Base-by-base conservation (phyloP, 2,888 invertebrate species). In the Coelinius sp. region DNA sequence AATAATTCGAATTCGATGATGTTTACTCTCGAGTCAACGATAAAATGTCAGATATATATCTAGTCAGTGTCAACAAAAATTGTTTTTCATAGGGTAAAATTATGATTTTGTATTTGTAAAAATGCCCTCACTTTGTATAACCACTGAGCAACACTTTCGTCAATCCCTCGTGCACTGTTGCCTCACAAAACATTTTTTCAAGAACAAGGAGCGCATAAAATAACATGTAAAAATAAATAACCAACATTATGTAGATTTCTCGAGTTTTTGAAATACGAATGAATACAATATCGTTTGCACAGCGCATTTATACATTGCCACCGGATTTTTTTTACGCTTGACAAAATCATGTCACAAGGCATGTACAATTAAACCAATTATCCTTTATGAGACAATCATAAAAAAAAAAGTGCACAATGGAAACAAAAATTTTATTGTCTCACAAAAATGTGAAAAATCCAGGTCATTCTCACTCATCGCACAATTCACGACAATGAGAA, bases 71-170 rank as follows among this genome's bases (percentile, higher is more conserved):
- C n/a, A n/a, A n/a, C n/a, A n/a, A n/a, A 31, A 25, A 12, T 20
- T 4, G 20, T 22, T 53, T 10, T 46, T 70, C 20, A 38, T 27
- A 7, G 41, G 8, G n/a, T 14, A 24, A 20, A 22, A 56, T 27
- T 59, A 59, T 67, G 14, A 0, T 17, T 25, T 70, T 52, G 22
- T 14, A n/a, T 1, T 24, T 24, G 3, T 17, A 10, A 49, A 14
- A 3, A 20, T 41, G 1, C 25, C 31, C 22, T 7, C 59, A 71
- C 71, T 66, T 67, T 10, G 59, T 71, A 46, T 67, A 71, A 62
- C 25, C 62, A 38, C 59, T 31, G 22, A 35, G 44, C 10, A 71
- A 49, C 59, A 71, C 46, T 59, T 67, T 71, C 6, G 46, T 27
- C 17, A 71, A 59, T 12, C 70, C 65, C 35, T 71, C 71, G 38